Evolutionary conservation across 1,140 invertebrate genomes (phyloP), one percentile per base, ranked within the genome.

Genomic region (Pseudoatta argentina): DNA sequence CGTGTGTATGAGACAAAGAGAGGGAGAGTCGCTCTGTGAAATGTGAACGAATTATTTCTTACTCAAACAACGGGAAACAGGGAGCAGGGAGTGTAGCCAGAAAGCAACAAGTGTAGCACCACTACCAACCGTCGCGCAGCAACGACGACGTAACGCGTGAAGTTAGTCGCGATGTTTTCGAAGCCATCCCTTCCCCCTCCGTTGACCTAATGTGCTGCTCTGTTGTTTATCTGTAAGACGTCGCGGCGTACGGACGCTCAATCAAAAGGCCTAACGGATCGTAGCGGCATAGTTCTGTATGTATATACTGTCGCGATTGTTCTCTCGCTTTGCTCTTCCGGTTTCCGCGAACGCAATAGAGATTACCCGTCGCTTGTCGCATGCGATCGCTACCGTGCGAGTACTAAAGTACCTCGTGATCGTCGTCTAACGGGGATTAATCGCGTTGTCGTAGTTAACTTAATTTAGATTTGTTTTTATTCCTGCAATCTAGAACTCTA

Each of bases 31-130:
- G 59, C 39, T 18, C n/a, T 48, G 14, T 7, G 24, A 27, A 72
- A 27, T 3, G 21, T 5, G 39, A 69, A 3, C 14, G 14, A 63
- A 21, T 12, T 10, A 10, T 69, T 69, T 69, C 34, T 67, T 67
- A 21, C n/a, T 67, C 5, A 10, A 24, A 48, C n/a, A 48, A 12
- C 6, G 66, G 2, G 7, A 51, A 69, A 48, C 14, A 30, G 3
- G 30, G 30, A 30, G 21, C 39, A 8, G 21, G 39, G 24, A 48
- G n/a, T 24, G 34, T 12, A 69, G 3, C 24, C n/a, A 44, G 39
- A n/a, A 39, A 69, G 66, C 66, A 69, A 69, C 66, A 69, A 69
- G 66, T 69, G 66, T 21, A 16, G 39, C 66, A 14, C 12, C 39
- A 21, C 12, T 10, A 10, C 24, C 12, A 21, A 5, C 6, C 34